Percentiles rank a stretch among this genome's conserved stretches.
Conservation (phyloP, 2,113 vertebrate species). For the Mus spicilegus region DNA sequence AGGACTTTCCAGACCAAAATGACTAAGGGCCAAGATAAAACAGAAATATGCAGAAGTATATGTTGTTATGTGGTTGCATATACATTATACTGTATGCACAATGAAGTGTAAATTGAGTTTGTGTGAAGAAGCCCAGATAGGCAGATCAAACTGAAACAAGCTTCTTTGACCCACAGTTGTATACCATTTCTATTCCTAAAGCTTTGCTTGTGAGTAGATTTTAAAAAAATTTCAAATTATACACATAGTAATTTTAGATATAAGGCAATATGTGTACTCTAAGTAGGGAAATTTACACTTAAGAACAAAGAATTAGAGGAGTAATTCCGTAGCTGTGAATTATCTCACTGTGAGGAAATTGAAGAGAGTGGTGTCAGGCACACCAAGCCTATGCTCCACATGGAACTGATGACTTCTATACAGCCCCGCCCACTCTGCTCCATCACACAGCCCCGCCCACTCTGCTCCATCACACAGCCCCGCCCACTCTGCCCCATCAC, state of each 20-base stretch:
- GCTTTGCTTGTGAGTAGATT: not conserved
- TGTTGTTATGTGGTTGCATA: too few relatives aligned
- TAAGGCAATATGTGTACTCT: not conserved
- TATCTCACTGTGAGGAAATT: not conserved
- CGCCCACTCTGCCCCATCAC: too few relatives aligned
- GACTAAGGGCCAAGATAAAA: not conserved
- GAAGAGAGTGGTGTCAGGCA: not conserved
- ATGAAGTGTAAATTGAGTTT: too few relatives aligned
- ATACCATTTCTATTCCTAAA: not conserved
- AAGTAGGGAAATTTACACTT: not conserved
- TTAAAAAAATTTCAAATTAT: not conserved
- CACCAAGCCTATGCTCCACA: too few relatives aligned
- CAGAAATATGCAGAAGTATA: not conserved
- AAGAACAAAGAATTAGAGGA: not conserved
- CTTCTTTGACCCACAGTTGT: not conserved
- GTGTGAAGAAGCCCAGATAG: not conserved
- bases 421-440: not conserved
- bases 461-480: too few relatives aligned
- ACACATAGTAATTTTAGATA: not conserved
- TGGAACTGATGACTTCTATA: not conserved
- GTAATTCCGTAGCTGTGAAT: not conserved
- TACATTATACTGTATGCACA: too few relatives aligned
- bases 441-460: too few relatives aligned
- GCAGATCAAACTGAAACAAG: not conserved
- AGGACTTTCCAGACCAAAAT: not conserved